Conservation (phyloP, 2,888 invertebrate genomes). For the Pandemis cinnamomeana region DNA sequence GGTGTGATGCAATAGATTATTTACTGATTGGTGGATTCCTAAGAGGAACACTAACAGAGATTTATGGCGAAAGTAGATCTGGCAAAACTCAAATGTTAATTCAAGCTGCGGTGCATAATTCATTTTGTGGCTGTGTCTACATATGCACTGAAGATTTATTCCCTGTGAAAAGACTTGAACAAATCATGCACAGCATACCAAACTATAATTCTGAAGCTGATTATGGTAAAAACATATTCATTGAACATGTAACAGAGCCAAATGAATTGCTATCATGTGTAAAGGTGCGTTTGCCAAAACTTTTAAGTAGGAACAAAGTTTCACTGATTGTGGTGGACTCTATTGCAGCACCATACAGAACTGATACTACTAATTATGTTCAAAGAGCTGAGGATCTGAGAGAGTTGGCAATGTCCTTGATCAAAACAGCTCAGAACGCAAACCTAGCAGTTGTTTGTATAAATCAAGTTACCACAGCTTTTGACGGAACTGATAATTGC, state of each 20-base stretch:
- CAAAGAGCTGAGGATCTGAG: slow-evolving; percentile 76
- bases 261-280: slow-evolving; percentile 71
- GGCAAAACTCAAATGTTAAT: slow-evolving; percentile 93
- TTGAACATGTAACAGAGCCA: slow-evolving; percentile 75
- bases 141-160: slow-evolving; percentile 91
- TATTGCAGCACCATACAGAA: slow-evolving; percentile 76
- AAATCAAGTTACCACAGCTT: slow-evolving; percentile 75
- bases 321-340: slow-evolving; percentile 73
- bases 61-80: slow-evolving; percentile 91
- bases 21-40: slow-evolving; percentile 88
- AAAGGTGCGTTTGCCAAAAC: slow-evolving; percentile 66
- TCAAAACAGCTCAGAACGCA: slow-evolving; percentile 62
- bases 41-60: slow-evolving; percentile 88
- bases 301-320: slow-evolving; percentile 60
- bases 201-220: slow-evolving; percentile 50
- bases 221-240: slow-evolving; percentile 70
- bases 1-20: slow-evolving; percentile 85
- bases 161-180: slow-evolving; percentile 74
- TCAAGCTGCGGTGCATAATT: slow-evolving; percentile 87
- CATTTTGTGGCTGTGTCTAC: slow-evolving; percentile 85
- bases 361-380: slow-evolving; percentile 71
- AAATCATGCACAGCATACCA: slow-evolving; percentile 60
- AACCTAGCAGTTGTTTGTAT: slow-evolving; percentile 72
- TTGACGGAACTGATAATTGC: slow-evolving; percentile 57
- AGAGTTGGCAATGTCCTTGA: slow-evolving; percentile 67